Evolutionary conservation across 2,797 vertebrate species (phyloP).

Genomic region (Smutsia temminckii): DNA sequence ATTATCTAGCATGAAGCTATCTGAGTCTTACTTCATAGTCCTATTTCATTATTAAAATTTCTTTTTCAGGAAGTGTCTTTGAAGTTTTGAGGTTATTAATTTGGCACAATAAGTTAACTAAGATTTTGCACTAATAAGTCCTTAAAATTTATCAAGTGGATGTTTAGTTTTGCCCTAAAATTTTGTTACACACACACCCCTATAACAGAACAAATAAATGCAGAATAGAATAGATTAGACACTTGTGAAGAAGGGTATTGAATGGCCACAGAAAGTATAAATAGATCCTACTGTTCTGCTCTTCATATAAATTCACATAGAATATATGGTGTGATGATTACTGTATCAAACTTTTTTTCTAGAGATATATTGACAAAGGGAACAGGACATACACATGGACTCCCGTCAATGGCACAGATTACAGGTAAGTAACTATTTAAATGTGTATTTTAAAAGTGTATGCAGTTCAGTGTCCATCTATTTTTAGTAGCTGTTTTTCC

Average conservation of each 20-base stretch:
- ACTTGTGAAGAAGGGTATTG: background rate
- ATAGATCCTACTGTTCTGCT: background rate
- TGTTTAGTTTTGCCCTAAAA: background rate
- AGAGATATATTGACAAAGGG: slow-evolving; percentile 98
- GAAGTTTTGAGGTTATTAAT: background rate
- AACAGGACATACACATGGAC: slow-evolving; percentile 96
- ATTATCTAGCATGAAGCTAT: background rate
- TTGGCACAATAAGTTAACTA: background rate
- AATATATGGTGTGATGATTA: background rate
- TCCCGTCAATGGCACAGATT: slow-evolving; percentile 97
- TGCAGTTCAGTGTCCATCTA: background rate
- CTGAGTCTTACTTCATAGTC: background rate
- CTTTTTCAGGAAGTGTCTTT: slow-evolving; percentile 25
- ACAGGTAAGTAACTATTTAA: slow-evolving; percentile 89
- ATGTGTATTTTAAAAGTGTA: background rate
- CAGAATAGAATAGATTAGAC: background rate
- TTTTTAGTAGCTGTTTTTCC: background rate
- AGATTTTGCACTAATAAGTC: background rate
- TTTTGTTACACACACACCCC: background rate
- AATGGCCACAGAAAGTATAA: background rate
- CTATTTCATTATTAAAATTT: background rate
- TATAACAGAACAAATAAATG: background rate
- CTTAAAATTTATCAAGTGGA: background rate
- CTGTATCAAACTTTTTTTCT: slow-evolving; percentile 71
- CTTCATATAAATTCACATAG: background rate